Evolutionary conservation across 2,888 invertebrate species (phyloP), one percentile per base, ranked within the genome.

Genomic region (Autographa gamma): DNA sequence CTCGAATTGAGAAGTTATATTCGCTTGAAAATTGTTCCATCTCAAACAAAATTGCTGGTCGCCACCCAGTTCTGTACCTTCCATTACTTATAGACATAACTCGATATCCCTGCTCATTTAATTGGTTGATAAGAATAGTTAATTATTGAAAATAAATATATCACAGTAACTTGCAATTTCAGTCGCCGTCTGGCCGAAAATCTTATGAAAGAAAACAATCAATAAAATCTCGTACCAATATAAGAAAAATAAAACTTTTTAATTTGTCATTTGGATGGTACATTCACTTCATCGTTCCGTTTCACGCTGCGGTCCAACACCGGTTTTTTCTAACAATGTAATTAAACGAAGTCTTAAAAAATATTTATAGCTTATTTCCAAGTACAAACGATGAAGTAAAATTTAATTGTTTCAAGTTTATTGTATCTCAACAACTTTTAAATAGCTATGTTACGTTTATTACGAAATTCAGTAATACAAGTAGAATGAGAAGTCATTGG

Each of bases 21-120:
- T 98, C 85, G 97, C 97, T 96, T 98, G 98, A 96, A 97, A 97
- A 96, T 98, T 98, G 96, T 98, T 98, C 98, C 98, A 98, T 96
- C 98, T 97, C 95, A 98, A 97, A 96, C 98, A 98, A 96, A 98
- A 98, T 96, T 98, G 98, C 96, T 98, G 98, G 96, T 97, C 97
- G 93, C 96, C 97, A 93, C 95, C 96, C 95, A 96, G 95, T 95
- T 96, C 96, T 95, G 96, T 93, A 93, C 96, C 96, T 96, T 96
- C 96, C 96, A 96, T 96, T 96, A 96, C 96, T 96, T 95, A 96
- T 95, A 95, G 93, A 96, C 96, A 96, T 96, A 95, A 96, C 95
- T 96, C 92, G 94, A 93, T 95, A 94, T 94, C 94, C 95, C 93
- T 95, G 95, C 94, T 95, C 96, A 96, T 96, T 95, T 95, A 96